Conservation (phyloP, 2,888 invertebrate genomes). For the Drosophila neotestacea region DNA sequence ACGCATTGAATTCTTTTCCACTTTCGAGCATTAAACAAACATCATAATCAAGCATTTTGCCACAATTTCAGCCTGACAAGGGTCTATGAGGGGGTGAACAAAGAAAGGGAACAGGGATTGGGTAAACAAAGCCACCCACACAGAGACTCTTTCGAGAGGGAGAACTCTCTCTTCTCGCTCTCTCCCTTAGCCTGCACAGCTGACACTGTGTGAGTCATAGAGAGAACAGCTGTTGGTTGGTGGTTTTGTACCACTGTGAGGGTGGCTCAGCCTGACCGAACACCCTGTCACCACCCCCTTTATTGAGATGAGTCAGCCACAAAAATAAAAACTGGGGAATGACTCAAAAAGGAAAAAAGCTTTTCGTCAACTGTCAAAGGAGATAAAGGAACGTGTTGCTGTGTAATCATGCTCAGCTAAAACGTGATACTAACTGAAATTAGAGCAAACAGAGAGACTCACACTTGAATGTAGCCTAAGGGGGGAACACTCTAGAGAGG, state of each 20-base stretch:
- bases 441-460: conserved; percentile 44
- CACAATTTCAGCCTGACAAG: conserved; percentile 46
- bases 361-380: conserved; percentile 57
- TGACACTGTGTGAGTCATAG: conserved; percentile 48
- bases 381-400: conserved; percentile 69
- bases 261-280: conserved; percentile 24
- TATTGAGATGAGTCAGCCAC: conserved; percentile 47
- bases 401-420: conserved; percentile 44
- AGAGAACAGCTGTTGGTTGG: conserved; percentile 40
- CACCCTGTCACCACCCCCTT: conserved; percentile 15
- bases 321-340: conserved; percentile 20
- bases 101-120: conserved; percentile 5
- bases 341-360: conserved; percentile 55
- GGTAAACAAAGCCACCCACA: conserved; percentile 51
- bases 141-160: conserved; percentile 1
- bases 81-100: conserved; percentile 6
- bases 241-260: conserved; percentile 5
- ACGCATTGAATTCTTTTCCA: conserved; percentile 51
- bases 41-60: conserved; percentile 73
- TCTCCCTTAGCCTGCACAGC: conserved; percentile 37
- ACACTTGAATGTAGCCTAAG: no score
- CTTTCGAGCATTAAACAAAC: conserved; percentile 61
- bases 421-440: conserved; percentile 66
- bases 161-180: background rate
- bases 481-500: background rate